Evolutionary conservation across 2,888 invertebrate species (phyloP).

Genomic region (Leptinotarsa peninsularis): DNA sequence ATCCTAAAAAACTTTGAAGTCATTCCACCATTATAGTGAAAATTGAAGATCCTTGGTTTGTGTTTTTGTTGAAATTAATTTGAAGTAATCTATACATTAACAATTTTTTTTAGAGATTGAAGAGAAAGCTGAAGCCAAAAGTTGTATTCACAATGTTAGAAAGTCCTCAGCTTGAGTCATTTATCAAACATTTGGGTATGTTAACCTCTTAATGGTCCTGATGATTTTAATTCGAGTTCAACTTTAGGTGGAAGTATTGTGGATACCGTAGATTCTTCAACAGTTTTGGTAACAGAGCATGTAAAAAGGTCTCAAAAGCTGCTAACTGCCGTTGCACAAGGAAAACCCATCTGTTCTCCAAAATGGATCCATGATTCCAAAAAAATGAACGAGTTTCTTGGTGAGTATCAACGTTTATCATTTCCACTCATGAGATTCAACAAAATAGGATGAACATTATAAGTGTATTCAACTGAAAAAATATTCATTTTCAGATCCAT

Average conservation of each 20-base stretch:
- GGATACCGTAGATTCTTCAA: conserved; percentile 64
- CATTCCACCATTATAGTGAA: too few species aligned
- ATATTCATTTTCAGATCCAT: conserved; percentile 68
- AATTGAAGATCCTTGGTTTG: too few species aligned
- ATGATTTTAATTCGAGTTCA: not conserved
- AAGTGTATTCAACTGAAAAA: not conserved
- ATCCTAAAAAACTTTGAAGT: too few species aligned
- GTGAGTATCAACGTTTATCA: conserved; percentile 46
- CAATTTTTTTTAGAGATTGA: conserved; percentile 51
- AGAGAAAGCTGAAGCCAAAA: conserved; percentile 59
- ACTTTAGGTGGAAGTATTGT: conserved; percentile 70
- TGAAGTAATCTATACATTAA: too few species aligned
- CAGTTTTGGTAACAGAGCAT: conserved; percentile 70
- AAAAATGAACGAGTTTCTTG: conserved; percentile 59
- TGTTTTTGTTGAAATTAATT: not conserved
- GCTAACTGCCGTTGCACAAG: conserved; percentile 71
- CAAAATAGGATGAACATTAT: not conserved
- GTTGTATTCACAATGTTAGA: conserved; percentile 65
- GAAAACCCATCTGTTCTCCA: conserved; percentile 71
- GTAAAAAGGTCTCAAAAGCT: conserved; percentile 73
- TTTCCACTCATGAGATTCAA: too few species aligned
- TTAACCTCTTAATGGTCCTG: not conserved
- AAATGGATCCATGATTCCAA: conserved; percentile 61
- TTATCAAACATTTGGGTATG: conserved; percentile 60
- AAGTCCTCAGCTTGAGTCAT: conserved; percentile 58